Conservation (phyloP, 2,797 vertebrate genomes). For the Manis crassicaudata region DNA sequence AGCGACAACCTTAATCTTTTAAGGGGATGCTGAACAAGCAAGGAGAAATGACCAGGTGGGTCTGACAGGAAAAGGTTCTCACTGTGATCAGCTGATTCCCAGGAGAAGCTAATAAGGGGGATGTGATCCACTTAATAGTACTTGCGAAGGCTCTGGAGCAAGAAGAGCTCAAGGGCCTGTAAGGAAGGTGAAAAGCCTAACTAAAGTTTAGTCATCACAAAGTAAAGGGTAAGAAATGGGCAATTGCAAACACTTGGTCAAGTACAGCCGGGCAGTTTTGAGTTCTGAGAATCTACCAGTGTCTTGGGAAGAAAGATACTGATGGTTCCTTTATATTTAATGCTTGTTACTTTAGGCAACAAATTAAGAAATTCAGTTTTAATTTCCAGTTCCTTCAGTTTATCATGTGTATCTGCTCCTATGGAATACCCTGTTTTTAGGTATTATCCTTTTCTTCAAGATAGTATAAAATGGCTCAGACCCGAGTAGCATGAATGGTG, state of each 20-base stretch:
- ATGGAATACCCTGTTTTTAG: background rate
- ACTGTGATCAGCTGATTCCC: background rate
- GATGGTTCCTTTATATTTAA: constrained; percentile 2
- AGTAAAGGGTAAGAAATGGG: background rate
- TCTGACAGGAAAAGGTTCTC: background rate
- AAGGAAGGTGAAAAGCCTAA: background rate
- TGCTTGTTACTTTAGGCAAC: background rate
- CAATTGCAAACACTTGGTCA: background rate
- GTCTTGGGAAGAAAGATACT: background rate
- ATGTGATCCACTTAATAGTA: background rate
- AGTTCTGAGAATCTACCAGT: background rate
- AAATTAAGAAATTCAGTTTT: constrained; percentile 32
- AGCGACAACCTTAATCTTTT: background rate
- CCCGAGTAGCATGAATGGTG: background rate
- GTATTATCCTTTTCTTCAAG: background rate
- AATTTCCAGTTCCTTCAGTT: constrained; percentile 34
- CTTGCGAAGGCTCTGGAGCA: background rate
- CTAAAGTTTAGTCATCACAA: background rate
- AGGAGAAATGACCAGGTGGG: background rate
- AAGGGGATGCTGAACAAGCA: background rate
- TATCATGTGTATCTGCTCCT: background rate
- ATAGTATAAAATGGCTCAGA: background rate
- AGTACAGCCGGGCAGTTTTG: background rate
- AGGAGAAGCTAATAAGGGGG: background rate
- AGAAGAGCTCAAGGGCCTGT: background rate